A percentile compares a stretch with the other conserved stretches of the same genome.
Evolutionary conservation across 2,797 vertebrate genomes (phyloP).

Genomic region (Chiloscyllium punctatum): DNA sequence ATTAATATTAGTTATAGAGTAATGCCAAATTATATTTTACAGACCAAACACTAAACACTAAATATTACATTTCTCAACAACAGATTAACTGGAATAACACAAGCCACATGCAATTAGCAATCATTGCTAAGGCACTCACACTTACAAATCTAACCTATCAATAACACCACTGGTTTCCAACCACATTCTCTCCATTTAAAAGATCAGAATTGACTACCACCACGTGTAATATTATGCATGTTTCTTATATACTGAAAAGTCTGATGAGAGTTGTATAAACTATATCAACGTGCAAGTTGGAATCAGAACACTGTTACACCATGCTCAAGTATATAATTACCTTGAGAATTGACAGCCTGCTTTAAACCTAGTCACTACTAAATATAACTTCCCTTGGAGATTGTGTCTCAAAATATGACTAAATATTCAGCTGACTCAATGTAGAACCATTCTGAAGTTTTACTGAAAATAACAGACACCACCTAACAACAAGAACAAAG

Average conservation of each 20-base stretch:
- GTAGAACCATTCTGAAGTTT: not conserved
- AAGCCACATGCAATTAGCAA: not conserved
- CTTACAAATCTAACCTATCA: not conserved
- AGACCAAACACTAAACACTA: not conserved
- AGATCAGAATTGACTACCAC: not conserved
- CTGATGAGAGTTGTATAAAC: not conserved
- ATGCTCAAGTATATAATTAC: constrained; percentile 35
- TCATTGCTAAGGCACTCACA: not conserved
- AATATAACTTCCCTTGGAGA: constrained; percentile 33
- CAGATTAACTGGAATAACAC: not conserved
- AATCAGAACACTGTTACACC: not conserved
- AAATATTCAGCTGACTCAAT: constrained; percentile 14
- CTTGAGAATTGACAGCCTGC: constrained; percentile 30
- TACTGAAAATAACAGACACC: not conserved
- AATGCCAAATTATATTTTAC: not conserved
- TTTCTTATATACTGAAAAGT: not conserved
- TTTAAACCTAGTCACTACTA: not conserved
- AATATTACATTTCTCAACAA: constrained; percentile 6
- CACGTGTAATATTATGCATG: not conserved
- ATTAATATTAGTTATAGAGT: constrained; percentile 16
- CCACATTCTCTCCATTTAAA: not conserved
- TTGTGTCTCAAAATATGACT: constrained; percentile 13
- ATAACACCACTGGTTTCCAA: not conserved
- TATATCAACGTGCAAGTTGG: constrained; percentile 6
- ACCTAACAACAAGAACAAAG: not conserved